Evolutionary conservation across 2,113 vertebrate species (phyloP).

Genomic region (Bambusicola thoracicus): DNA sequence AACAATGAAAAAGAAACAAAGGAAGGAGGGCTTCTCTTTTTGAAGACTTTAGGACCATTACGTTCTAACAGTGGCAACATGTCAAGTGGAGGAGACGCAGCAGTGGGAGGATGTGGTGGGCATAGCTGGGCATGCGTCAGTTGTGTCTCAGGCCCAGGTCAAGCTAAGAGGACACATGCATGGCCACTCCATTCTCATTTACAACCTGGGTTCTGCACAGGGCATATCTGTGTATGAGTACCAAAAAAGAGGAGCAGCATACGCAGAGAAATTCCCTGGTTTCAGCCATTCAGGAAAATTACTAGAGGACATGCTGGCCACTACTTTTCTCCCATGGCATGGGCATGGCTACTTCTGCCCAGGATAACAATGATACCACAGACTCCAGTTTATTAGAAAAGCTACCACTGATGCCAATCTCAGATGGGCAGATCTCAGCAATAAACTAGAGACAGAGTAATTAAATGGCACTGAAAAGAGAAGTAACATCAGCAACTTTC

Average conservation of each 20-base stretch:
- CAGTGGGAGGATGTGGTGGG: neutral
- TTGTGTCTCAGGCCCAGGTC: neutral
- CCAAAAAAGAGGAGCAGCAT: neutral
- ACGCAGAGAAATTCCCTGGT: neutral
- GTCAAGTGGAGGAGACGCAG: neutral
- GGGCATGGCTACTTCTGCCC: neutral
- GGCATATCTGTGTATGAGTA: neutral
- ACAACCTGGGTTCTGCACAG: neutral
- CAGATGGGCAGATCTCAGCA: neutral
- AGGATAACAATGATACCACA: neutral
- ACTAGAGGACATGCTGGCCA: neutral
- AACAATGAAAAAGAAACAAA: neutral
- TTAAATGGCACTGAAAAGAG: neutral
- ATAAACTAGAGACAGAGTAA: neutral
- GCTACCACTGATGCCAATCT: neutral
- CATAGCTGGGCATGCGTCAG: neutral
- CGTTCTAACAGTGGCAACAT: neutral
- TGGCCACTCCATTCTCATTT: neutral
- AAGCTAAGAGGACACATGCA: neutral
- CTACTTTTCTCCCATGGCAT: neutral
- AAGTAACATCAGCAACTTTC: neutral
- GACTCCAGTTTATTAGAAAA: neutral
- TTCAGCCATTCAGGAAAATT: neutral
- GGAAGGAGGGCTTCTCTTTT: neutral
- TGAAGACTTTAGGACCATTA: neutral